Evolutionary conservation across 2,888 invertebrate species (phyloP), one percentile per base, ranked within the genome.

Genomic region (Perizoma flavofasciatum): DNA sequence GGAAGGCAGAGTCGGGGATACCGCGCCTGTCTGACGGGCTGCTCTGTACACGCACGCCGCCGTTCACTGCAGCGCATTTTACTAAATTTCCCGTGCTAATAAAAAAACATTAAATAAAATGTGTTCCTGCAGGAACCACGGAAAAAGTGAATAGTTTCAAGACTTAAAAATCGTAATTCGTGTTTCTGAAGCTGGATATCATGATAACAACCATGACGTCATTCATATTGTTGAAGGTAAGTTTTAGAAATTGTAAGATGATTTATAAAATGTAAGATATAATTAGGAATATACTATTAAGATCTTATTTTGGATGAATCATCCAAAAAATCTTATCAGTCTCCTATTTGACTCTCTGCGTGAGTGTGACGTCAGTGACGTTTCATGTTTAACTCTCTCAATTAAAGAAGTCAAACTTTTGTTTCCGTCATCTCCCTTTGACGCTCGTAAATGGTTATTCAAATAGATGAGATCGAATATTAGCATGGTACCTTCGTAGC

Each of bases 161-260:
- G 67, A 67, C 61, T 55, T 71, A 72, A 66, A 64, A 63, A 71
- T 74, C 76, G 80, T 79, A 83, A 81, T 82, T 83, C 79, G 86
- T 88, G 84, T 78, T 81, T 79, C 72, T 77, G 73, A 84, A 87
- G 83, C 88, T 86, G 84, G 84, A 89, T 88, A 92, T 83, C 85
- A 92, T 92, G 92, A 91, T 89, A 89, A 92, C 92, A 89, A 92
- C 86, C 85, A 92, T 92, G 92, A 91, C 92, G 91, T 92, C 92
- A 89, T 92, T 92, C 81, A 92, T 92, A 81, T 80, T 92, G 62
- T 85, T 92, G 65, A 92, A 92, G 91, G 92, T 92, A 84, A 86
- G 88, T 64, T 74, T 57, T 58, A 41, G 32, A 54, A 59, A 43
- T 60, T 60, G 11, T 61, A 59, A 55, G 46, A 47, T 4, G 4